phyloP scores from a whole-genome alignment of 2,888 invertebrate genomes.

The Lathronympha strigana region DNA sequence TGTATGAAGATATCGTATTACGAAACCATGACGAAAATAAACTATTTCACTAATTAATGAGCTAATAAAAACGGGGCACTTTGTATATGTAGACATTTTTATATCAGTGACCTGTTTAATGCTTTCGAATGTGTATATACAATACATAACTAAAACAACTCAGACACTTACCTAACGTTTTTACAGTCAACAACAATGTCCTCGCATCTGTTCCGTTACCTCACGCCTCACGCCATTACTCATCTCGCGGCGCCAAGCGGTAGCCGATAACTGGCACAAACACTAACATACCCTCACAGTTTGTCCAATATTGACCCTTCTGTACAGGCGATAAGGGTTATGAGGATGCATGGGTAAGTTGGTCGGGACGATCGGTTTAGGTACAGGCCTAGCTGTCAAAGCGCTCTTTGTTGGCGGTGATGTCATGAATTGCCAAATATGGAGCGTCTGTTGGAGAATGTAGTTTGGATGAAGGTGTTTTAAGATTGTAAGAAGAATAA shows the following conservation, averaged over 20 bases:
- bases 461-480: constrained; percentile 15
- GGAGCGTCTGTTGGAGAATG: constrained; percentile 2
- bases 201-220: constrained; percentile 28
- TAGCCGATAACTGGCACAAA: constrained; percentile 2
- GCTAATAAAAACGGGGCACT: too few species aligned
- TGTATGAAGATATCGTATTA: too few species aligned
- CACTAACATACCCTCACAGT: neutral
- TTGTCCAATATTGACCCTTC: neutral
- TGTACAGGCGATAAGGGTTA: neutral
- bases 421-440: constrained; percentile 34
- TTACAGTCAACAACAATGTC: constrained; percentile 27
- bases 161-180: constrained; percentile 1
- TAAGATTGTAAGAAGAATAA: neutral
- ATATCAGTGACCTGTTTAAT: too few species aligned
- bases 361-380: neutral
- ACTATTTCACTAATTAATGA: too few species aligned
- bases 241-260: constrained; percentile 26
- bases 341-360: neutral
- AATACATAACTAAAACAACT: neutral
- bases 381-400: constrained; percentile 21
- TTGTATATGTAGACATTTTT: too few species aligned
- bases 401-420: constrained; percentile 32
- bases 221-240: constrained; percentile 29
- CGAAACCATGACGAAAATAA: too few species aligned
- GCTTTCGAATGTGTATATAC: too few species aligned